Evolutionary conservation across 2,888 invertebrate species (phyloP), one percentile per base, ranked within the genome.

Genomic region (Caenorhabditis sinica): DNA sequence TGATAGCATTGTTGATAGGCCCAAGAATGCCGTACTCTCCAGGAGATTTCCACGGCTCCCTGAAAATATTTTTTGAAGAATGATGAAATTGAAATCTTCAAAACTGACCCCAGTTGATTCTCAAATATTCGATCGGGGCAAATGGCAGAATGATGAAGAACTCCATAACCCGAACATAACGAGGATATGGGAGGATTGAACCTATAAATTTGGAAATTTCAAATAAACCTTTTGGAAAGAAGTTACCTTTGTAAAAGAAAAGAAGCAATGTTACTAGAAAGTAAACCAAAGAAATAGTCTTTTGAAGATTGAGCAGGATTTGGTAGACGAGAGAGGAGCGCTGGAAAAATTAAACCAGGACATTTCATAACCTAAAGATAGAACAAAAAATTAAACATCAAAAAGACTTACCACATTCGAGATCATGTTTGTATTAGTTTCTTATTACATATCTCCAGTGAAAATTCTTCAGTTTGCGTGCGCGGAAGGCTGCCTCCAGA

Each of bases 51-150:
- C 87, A 30, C 87, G 61, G 30, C 81, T 68, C 17, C 72, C 87
- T 87, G 63, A n/a, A 82, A 73, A 36, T 20, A 9, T 30, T 25
- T 17, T 15, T 2, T 40, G 1, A 49, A 20, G n/a, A 66, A 23
- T 30, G n/a, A n/a, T 6, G 11, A 25, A 25, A 6, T 25, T 30
- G 13, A 5, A 6, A 11, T 8, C 49, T 15, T 13, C 28, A 15
- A 56, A 25, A 56, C 84, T 77, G 36, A 90, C 91, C 90, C 90
- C 90, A 91, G 20, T 83, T 72, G n/a, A 91, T 86, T 36, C 91
- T 77, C 20, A 90, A 63, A 25, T 87, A 86, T 79, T 91, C 90
- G 15, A 91, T 84, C 0, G 90, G 90, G 20, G 79, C 83, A 75
- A 90, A 90, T 17, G 87, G 73, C 2, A 87, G 20, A 23, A 90